phyloP scores from a whole-genome alignment of 2,113 vertebrate species.

The Anser brachyrhynchus region DNA sequence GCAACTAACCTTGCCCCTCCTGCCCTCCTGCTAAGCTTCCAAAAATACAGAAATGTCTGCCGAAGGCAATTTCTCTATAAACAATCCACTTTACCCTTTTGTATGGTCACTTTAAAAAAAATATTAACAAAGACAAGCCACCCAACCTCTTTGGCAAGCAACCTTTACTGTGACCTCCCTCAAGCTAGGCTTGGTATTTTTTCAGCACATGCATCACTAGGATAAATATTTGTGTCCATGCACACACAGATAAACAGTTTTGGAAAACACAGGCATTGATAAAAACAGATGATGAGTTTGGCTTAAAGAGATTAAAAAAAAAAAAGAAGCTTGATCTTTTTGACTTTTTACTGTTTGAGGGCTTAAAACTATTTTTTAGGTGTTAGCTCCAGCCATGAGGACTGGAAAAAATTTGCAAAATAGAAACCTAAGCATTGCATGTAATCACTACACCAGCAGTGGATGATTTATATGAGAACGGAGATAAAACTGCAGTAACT shows the following conservation, averaged over 20 bases:
- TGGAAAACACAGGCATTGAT: not conserved
- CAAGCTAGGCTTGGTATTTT: constrained; percentile 1
- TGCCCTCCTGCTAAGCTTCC: constrained; percentile 8
- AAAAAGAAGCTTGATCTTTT: not conserved
- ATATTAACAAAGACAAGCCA: not conserved
- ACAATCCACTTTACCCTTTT: constrained; percentile 45
- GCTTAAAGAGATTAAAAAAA: constrained; percentile 29
- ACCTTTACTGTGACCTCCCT: not conserved
- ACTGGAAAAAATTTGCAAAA: not conserved
- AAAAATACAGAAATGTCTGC: not conserved
- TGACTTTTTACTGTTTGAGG: constrained; percentile 24
- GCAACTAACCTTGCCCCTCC: constrained; percentile 35
- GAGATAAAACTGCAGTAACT: not conserved
- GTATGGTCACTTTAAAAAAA: not conserved
- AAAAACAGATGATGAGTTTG: not conserved
- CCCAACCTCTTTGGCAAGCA: not conserved
- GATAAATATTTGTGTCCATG: constrained; percentile 56
- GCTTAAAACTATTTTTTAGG: constrained; percentile 18
- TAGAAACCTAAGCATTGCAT: not conserved
- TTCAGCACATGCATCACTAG: constrained; percentile 1
- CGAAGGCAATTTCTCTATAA: not conserved
- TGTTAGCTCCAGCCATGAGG: not conserved
- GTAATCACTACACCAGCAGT: not conserved
- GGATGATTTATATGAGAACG: not conserved
- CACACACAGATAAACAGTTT: constrained; percentile 27